These are phyloP conservation scores for Tenrec ecaudatus DNA, from an alignment of 2,113 vertebrate species.

Conservation along the genomic window DNA sequence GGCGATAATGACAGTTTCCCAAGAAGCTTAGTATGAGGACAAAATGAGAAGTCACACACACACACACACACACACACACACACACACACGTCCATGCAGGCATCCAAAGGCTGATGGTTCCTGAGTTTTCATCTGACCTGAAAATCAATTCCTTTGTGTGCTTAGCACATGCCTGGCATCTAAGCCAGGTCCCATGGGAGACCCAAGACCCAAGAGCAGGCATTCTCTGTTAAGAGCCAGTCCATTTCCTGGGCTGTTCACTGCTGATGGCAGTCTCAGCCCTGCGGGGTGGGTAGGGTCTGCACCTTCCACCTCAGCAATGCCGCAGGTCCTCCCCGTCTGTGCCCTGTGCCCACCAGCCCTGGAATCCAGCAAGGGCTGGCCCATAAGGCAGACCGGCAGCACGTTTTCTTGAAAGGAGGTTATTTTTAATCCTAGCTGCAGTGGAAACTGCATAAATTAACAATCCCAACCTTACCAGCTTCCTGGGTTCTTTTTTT, in stretches of 20 bases:
- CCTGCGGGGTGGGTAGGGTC: not conserved
- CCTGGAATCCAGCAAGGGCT: conserved; percentile 3
- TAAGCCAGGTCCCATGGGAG: not conserved
- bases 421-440: conserved; percentile 86
- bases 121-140: conserved; percentile 6
- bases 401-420: conserved; percentile 73
- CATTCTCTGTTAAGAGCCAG: not conserved
- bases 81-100: not conserved
- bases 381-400: conserved; percentile 54
- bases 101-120: not conserved
- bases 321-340: not conserved
- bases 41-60: not conserved
- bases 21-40: not conserved
- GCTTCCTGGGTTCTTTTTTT: conserved; percentile 71
- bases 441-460: conserved; percentile 85
- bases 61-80: not conserved
- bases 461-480: conserved; percentile 84
- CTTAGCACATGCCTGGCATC: conserved; percentile 1
- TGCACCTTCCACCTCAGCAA: not conserved
- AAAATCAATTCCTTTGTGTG: not conserved
- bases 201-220: not conserved
- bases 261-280: not conserved
- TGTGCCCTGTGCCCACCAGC: not conserved
- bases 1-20: not conserved
- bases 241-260: not conserved